Conservation (phyloP, 1,140 invertebrate genomes). For the Euborellia annulipes region DNA sequence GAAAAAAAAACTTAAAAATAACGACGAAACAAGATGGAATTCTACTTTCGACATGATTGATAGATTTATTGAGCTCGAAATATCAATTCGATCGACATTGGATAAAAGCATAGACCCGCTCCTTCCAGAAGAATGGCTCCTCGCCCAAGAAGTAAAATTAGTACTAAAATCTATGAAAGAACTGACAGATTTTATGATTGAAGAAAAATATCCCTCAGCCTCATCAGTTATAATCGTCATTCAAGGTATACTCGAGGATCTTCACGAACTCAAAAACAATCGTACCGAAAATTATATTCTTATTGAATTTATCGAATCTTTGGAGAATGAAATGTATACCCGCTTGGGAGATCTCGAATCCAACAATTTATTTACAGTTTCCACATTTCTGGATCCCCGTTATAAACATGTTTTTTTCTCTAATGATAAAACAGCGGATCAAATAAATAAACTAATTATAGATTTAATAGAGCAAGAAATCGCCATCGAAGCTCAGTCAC, state of each 20-base stretch:
- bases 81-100: background rate
- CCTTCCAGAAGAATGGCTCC: background rate
- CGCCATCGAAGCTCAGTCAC: no score
- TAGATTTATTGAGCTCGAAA: slow-evolving; percentile 8
- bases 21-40: slow-evolving; percentile 10
- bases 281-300: background rate
- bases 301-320: background rate
- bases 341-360: slow-evolving; percentile 2
- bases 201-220: slow-evolving; percentile 6
- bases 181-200: slow-evolving; percentile 5
- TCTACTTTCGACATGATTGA: slow-evolving; percentile 10
- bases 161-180: slow-evolving; percentile 8
- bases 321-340: background rate
- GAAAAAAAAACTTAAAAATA: slow-evolving; percentile 6
- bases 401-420: background rate
- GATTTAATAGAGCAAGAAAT: no score
- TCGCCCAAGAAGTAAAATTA: background rate
- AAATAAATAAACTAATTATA: background rate
- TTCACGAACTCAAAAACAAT: no score
- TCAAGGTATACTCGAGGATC: no score
- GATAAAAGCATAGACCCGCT: slow-evolving; percentile 1
- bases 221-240: slow-evolving; percentile 5
- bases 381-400: slow-evolving; percentile 5
- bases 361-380: slow-evolving; percentile 1
- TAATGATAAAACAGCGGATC: background rate